A percentile compares a stretch with the other conserved stretches of the same genome.
Evolutionary conservation across 2,797 vertebrate species (phyloP).

Genomic region (Trematomus bernacchii): DNA sequence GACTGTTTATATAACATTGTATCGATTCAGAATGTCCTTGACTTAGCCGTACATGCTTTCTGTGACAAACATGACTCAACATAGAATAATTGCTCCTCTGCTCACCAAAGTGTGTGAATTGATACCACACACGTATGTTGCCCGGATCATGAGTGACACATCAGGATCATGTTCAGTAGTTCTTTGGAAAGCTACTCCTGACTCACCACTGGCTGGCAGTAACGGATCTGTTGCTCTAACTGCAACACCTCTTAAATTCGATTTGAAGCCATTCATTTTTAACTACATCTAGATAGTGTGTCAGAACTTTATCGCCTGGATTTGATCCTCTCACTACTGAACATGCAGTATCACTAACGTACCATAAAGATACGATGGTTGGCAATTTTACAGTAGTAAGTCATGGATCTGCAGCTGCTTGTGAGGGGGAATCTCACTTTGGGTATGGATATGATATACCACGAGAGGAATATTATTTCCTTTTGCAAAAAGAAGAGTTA

Average conservation of each 20-base stretch:
- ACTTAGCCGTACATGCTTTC: background rate
- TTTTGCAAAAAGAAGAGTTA: background rate
- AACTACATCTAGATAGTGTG: constrained; percentile 67
- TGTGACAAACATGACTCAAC: constrained; percentile 46
- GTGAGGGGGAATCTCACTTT: constrained; percentile 2
- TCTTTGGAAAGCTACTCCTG: constrained; percentile 69
- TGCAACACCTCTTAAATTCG: constrained; percentile 68
- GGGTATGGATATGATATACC: constrained; percentile 23
- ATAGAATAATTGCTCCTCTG: constrained; percentile 24
- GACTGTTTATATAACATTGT: background rate
- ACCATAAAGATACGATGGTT: constrained; percentile 27
- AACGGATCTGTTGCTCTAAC: constrained; percentile 70
- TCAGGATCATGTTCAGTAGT: constrained; percentile 69
- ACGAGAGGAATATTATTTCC: constrained; percentile 11
- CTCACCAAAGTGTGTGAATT: constrained; percentile 39
- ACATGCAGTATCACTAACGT: constrained; percentile 41
- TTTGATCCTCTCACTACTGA: constrained; percentile 53
- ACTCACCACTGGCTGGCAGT: constrained; percentile 64
- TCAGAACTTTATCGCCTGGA: constrained; percentile 50
- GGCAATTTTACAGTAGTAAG: constrained; percentile 24
- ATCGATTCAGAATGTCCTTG: background rate
- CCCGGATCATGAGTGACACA: constrained; percentile 68
- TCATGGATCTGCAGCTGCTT: constrained; percentile 30
- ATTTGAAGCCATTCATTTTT: constrained; percentile 73
- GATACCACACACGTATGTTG: constrained; percentile 54